Evolutionary conservation across 2,888 invertebrate species (phyloP).

Genomic region (Rhyacophila evoluta): DNA sequence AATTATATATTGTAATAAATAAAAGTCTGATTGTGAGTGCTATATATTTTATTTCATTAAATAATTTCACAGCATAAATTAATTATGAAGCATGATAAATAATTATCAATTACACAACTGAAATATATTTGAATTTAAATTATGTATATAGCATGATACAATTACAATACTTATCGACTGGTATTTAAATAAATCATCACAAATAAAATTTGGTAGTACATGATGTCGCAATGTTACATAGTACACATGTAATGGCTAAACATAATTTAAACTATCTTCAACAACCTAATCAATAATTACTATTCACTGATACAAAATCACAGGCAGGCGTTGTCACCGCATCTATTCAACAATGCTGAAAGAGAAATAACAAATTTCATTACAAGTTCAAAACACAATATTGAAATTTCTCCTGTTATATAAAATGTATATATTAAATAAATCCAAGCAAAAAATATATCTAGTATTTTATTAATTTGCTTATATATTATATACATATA

Average conservation of each 20-base stretch:
- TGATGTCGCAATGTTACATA: background rate
- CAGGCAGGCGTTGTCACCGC: slow-evolving; percentile 13
- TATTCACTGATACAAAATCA: slow-evolving; percentile 22
- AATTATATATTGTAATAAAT: background rate
- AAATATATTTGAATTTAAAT: background rate
- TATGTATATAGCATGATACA: background rate
- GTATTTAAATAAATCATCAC: background rate
- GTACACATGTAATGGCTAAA: no score
- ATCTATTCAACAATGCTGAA: slow-evolving; percentile 44
- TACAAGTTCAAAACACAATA: background rate
- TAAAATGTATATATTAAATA: background rate
- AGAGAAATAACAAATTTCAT: slow-evolving; percentile 32
- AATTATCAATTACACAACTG: slow-evolving; percentile 22
- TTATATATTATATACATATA: no score
- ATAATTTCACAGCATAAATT: slow-evolving; percentile 16
- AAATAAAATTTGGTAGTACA: background rate
- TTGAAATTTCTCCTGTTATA: background rate
- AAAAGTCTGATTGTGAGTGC: background rate
- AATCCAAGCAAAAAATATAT: no score
- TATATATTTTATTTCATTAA: background rate
- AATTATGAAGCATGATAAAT: slow-evolving; percentile 9
- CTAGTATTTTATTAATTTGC: no score
- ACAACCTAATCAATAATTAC: slow-evolving; percentile 1
- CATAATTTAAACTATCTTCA: slow-evolving; percentile 12
- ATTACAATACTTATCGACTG: background rate